A percentile compares a stretch with the other conserved stretches of the same genome.
These are phyloP conservation scores for Prenolepis imparis DNA, from an alignment of 2,888 invertebrate genomes.

Conservation along the genomic window DNA sequence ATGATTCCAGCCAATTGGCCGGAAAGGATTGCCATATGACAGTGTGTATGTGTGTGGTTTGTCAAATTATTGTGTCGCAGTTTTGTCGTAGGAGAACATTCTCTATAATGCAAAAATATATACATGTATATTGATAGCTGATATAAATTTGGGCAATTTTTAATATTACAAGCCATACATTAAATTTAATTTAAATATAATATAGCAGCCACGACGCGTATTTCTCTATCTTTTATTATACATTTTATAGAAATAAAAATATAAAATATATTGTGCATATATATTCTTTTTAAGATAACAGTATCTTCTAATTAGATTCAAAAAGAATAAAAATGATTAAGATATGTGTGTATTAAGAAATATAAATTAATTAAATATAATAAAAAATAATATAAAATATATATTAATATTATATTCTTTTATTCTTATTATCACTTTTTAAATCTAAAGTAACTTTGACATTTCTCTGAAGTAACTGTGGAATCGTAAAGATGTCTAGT, in stretches of 20 bases:
- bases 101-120: not conserved
- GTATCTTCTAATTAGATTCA: not conserved
- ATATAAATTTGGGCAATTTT: not conserved
- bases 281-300: not conserved
- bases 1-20: constrained; percentile 67
- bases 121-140: not conserved
- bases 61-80: constrained; percentile 34
- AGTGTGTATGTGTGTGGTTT: not conserved
- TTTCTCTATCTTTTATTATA: not conserved
- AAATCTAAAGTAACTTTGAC: not conserved
- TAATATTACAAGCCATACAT: not conserved
- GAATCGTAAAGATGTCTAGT: not conserved
- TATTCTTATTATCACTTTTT: not conserved
- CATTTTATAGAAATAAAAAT: not conserved
- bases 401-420: not conserved
- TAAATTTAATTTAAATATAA: constrained; percentile 2
- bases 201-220: not conserved
- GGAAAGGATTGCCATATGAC: constrained; percentile 62
- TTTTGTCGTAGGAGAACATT: not conserved
- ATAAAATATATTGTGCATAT: not conserved
- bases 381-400: constrained; percentile 1
- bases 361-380: not conserved
- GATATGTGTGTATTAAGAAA: not conserved
- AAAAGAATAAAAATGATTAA: not conserved
- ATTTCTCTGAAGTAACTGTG: not conserved